Percentiles rank a stretch among this genome's conserved stretches.
phyloP scores from a whole-genome alignment of 1,140 invertebrate species.

The Aleiodes sp. region DNA sequence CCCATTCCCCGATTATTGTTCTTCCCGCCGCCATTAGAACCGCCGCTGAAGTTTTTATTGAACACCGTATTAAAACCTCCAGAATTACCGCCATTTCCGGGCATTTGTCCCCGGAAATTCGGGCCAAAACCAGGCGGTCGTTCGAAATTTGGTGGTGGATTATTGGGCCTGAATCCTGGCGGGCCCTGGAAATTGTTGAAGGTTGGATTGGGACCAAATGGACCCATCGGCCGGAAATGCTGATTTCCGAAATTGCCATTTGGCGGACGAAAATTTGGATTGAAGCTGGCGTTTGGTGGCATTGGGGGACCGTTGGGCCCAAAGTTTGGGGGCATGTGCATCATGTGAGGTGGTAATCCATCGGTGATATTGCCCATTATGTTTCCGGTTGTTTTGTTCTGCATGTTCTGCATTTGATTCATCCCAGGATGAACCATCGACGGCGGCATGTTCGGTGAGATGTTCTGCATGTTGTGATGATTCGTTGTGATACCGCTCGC shows the following conservation, averaged over 20 bases:
- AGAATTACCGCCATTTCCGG: conserved; percentile 34
- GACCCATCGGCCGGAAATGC: conserved; percentile 54
- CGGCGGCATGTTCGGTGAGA: conserved; percentile 53
- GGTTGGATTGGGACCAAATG: conserved; percentile 51
- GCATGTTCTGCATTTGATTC: conserved; percentile 50
- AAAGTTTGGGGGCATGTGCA: conserved; percentile 52
- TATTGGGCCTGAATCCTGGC: conserved; percentile 52
- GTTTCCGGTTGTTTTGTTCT: conserved; percentile 38
- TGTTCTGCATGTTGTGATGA: conserved; percentile 59
- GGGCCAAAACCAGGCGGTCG: conserved; percentile 53
- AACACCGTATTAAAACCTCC: conserved; percentile 48
- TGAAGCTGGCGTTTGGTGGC: conserved; percentile 45
- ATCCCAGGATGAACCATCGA: conserved; percentile 48
- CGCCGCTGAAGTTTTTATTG: conserved; percentile 33
- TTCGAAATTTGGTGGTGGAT: conserved; percentile 53
- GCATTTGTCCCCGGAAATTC: conserved; percentile 50
- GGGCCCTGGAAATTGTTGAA: conserved; percentile 51
- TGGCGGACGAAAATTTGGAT: conserved; percentile 54
- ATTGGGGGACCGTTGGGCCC: conserved; percentile 52
- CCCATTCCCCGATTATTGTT: conserved; percentile 44
- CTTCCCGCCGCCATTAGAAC: conserved; percentile 6
- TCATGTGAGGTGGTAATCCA: conserved; percentile 45
- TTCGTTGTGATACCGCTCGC: conserved; percentile 39
- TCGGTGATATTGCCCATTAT: conserved; percentile 39
- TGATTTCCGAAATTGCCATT: conserved; percentile 58